These are phyloP conservation scores for Chionis minor DNA, from an alignment of 2,113 vertebrate species.

Conservation along the genomic window DNA sequence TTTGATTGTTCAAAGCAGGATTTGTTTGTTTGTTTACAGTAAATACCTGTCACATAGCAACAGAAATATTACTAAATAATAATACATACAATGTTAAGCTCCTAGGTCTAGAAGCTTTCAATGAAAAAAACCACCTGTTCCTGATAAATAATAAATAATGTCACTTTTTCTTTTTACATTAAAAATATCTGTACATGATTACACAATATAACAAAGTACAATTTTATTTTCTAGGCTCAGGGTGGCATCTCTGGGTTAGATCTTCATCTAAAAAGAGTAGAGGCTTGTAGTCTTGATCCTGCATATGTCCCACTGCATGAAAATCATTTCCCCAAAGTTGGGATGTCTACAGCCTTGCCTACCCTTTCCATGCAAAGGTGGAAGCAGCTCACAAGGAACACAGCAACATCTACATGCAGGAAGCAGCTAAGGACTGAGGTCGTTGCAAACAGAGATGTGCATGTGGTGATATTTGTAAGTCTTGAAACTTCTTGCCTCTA, in stretches of 20 bases:
- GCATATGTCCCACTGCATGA: not conserved
- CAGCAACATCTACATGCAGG: slow-evolving; percentile 31
- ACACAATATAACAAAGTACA: slow-evolving; percentile 39
- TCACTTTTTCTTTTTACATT: slow-evolving; percentile 47
- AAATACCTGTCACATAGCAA: slow-evolving; percentile 60
- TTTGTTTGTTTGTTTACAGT: slow-evolving; percentile 32
- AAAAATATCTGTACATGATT: slow-evolving; percentile 61
- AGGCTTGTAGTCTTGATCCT: not conserved
- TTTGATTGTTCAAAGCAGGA: slow-evolving; percentile 1
- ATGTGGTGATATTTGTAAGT: not conserved
- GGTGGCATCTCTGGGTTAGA: slow-evolving; percentile 1
- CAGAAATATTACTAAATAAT: slow-evolving; percentile 63
- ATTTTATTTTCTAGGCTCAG: not conserved
- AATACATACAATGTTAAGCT: slow-evolving; percentile 34
- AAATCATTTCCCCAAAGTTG: not conserved
- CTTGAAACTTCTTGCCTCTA: not conserved
- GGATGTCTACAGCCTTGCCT: not conserved
- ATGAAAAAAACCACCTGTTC: not conserved
- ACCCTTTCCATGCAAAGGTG: slow-evolving; percentile 13
- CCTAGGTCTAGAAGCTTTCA: slow-evolving; percentile 30
- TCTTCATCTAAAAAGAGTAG: not conserved
- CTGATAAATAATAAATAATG: slow-evolving; percentile 70
- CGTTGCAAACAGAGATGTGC: not conserved
- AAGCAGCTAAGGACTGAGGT: not conserved
- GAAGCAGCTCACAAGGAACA: not conserved